Percentiles rank a stretch among this genome's conserved stretches.
These are phyloP conservation scores for Drosophila formosana DNA, from an alignment of 2,888 invertebrate species.

Conservation along the genomic window DNA sequence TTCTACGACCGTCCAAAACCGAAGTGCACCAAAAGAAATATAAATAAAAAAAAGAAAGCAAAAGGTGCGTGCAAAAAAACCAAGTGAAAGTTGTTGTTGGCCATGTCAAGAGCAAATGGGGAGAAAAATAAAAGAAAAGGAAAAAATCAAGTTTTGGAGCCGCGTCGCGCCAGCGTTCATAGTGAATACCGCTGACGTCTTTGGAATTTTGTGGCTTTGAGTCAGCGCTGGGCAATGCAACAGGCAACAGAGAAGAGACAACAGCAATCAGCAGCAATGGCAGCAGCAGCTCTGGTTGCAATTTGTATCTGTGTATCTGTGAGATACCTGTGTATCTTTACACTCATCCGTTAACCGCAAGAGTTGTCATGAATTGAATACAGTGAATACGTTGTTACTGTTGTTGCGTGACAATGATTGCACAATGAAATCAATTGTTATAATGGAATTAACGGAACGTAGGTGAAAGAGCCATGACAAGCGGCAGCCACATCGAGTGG, in stretches of 20 bases:
- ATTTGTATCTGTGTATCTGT: constrained; percentile 33
- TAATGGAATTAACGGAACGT: constrained; percentile 76
- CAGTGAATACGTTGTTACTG: constrained; percentile 46
- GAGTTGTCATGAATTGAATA: constrained; percentile 50
- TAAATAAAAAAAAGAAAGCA: constrained; percentile 36
- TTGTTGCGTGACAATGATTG: constrained; percentile 74
- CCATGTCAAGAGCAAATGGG: constrained; percentile 42
- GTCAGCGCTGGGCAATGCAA: constrained; percentile 56
- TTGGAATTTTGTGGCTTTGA: constrained; percentile 50
- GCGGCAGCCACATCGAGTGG: constrained; percentile 30
- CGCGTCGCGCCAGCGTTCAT: constrained; percentile 19
- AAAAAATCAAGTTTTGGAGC: constrained; percentile 40
- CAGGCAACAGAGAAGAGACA: constrained; percentile 20
- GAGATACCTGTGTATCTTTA: constrained; percentile 56
- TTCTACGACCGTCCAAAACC: constrained; percentile 13
- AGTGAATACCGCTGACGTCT: constrained; percentile 26
- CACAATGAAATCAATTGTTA: constrained; percentile 80
- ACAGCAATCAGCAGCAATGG: constrained; percentile 14
- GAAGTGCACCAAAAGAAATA: constrained; percentile 24
- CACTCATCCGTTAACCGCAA: constrained; percentile 58
- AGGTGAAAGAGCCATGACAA: constrained; percentile 51
- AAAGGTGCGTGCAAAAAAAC: constrained; percentile 48
- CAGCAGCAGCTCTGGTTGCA: not conserved
- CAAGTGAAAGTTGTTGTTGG: constrained; percentile 61
- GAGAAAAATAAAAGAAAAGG: constrained; percentile 12